Conservation (phyloP, 2,113 vertebrate species). For the Globicephala melas region DNA sequence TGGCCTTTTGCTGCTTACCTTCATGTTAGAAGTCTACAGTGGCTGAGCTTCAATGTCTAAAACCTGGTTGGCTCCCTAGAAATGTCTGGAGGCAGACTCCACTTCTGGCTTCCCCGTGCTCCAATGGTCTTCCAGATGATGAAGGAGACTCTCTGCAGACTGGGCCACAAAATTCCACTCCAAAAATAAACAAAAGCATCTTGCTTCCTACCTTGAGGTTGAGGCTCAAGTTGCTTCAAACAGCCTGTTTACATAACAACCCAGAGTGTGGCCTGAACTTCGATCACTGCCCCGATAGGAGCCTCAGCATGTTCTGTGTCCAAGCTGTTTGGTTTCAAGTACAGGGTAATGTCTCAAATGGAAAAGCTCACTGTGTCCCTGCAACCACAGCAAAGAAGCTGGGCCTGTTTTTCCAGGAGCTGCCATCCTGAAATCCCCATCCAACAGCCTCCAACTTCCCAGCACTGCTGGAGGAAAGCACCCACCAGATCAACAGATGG, state of each 20-base stretch:
- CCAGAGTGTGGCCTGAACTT: background rate
- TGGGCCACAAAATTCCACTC: slow-evolving; percentile 39
- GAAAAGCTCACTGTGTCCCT: background rate
- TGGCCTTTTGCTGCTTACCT: background rate
- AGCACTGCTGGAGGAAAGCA: background rate
- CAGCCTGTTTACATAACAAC: slow-evolving; percentile 61
- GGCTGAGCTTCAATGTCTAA: background rate
- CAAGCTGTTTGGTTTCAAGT: slow-evolving; percentile 63
- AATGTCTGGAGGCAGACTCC: background rate
- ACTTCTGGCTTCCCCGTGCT: background rate
- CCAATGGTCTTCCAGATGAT: background rate
- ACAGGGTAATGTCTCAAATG: slow-evolving; percentile 33
- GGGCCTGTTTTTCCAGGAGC: background rate
- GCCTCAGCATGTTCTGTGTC: slow-evolving; percentile 26
- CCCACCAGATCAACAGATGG: background rate
- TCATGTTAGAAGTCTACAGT: background rate
- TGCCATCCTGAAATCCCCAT: background rate
- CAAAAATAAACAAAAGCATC: slow-evolving; percentile 61
- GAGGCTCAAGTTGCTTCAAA: slow-evolving; percentile 41
- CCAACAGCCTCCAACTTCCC: background rate
- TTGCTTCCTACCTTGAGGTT: slow-evolving; percentile 60
- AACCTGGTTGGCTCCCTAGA: background rate
- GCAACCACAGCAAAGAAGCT: background rate
- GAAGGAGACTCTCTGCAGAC: background rate
- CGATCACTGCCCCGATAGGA: slow-evolving; percentile 42